Evolutionary conservation across 2,113 vertebrate species (phyloP), one percentile per base, ranked within the genome.

Genomic region (Neolamprologus variostigma): DNA sequence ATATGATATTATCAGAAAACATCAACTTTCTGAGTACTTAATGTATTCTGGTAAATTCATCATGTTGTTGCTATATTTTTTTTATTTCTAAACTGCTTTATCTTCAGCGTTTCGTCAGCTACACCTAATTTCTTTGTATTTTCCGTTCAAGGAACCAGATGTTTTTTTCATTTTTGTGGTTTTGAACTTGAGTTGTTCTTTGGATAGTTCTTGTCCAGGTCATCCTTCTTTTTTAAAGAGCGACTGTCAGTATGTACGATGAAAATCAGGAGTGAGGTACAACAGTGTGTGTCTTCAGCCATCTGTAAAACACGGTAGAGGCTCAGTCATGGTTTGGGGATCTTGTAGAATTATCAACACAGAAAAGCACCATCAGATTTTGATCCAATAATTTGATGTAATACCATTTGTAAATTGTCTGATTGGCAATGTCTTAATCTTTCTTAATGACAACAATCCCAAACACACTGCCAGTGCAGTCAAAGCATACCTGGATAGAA

Each of bases 391-490:
- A 19, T 63, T 11, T 35, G 31, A 37, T 23, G n/a, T 14, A 42
- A 40, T 71, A 2, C 1, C 0, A 42, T 40, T 21, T 40, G 7
- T 8, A 42, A 71, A 42, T 21, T 1, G n/a, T 42, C n/a, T 68
- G 35, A 68, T 40, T 40, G 63, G 19, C 11, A 40, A 0, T 21
- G 33, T 37, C 63, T 21, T 68, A 8, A 40, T 40, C 35, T 40
- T 68, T 68, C 63, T 14, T 21, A 8, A 68, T 6, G 63, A 23
- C 63, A 21, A 13, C 2, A 0, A 40, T 9, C 35, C 5, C n/a
- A 42, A 71, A 42, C 37, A 6, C n/a, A 71, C n/a, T 71, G n/a
- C 35, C n/a, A 71, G 3, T 9, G 3, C n/a, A 71, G 8, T 23
- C n/a, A 42, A 42, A 71, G 3, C 37, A 71, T 42, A 71, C 35